Evolutionary conservation across 2,888 invertebrate genomes (phyloP), one percentile per base, ranked within the genome.

Genomic region (Stenodera caucasica): DNA sequence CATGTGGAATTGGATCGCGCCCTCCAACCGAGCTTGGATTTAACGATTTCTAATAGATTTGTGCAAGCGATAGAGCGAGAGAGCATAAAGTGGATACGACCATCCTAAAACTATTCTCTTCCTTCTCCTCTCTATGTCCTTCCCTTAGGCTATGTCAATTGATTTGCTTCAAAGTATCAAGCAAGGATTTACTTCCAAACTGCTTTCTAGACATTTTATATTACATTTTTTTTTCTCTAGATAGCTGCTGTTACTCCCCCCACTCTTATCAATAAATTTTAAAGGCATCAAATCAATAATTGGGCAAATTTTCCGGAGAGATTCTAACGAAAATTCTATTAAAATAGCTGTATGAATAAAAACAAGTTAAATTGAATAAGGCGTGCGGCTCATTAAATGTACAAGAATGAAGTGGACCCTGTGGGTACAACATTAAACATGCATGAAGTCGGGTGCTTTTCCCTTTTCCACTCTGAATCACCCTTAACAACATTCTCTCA

Each of bases 11-110:
- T 78, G 77, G 76, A 77, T 75, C 75, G 75, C 73, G 76, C 73
- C 74, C 76, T 72, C 73, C 74, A 74, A 69, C 71, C 73, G 75
- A 75, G 72, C 72, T 69, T 70, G 79, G 79, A 77, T 79, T 80
- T 80, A 80, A 80, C 80, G 80, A 79, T 80, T 79, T 78, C 79
- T 80, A 80, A 80, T 80, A 80, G 80, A 79, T 80, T 79, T 80
- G 77, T 76, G 77, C 72, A 75, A 75, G 77, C 74, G 75, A 71
- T 70, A 70, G 72, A 73, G 75, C 74, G 71, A 69, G 69, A 71
- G 64, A 65, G 66, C 67, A 68, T 21, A 75, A 74, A 76, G 74
- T 73, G 72, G n/a, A n/a, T n/a, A n/a, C 67, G 73, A 71, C 74
- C 74, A 70, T 73, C 69, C 68, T 67, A n/a, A 67, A 66, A 66